Evolutionary conservation across 2,888 invertebrate species (phyloP).

Genomic region (Chrysomela aeneicollis): DNA sequence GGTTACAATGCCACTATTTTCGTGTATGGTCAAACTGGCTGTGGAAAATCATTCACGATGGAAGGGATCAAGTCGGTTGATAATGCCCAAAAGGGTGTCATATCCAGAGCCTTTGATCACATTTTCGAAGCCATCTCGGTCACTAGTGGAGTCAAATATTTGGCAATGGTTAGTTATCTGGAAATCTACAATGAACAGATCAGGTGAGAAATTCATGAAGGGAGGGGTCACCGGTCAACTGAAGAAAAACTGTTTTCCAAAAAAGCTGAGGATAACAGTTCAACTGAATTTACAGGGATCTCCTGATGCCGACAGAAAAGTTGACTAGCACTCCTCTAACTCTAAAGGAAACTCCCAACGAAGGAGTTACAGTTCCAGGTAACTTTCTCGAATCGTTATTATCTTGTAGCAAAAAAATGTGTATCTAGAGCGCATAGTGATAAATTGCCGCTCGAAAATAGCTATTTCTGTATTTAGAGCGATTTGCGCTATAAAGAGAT

Average conservation of each 20-base stretch:
- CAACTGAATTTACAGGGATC: constrained; percentile 50
- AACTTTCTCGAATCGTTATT: constrained; percentile 21
- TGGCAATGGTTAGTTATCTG: constrained; percentile 80
- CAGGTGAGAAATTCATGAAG: constrained; percentile 46
- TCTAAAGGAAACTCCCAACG: constrained; percentile 64
- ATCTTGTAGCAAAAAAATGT: no score
- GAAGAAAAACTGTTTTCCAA: no score
- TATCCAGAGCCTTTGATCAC: constrained; percentile 85
- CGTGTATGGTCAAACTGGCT: constrained; percentile 93
- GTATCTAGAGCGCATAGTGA: no score
- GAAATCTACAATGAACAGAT: constrained; percentile 89
- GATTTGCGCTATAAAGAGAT: no score
- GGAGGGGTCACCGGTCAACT: no score
- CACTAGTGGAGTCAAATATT: constrained; percentile 74
- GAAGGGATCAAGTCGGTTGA: constrained; percentile 67
- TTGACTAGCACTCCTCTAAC: constrained; percentile 52
- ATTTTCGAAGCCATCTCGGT: constrained; percentile 86
- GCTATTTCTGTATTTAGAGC: no score
- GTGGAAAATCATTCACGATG: constrained; percentile 92
- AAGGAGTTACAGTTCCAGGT: constrained; percentile 65
- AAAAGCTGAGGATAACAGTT: no score
- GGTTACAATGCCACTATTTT: constrained; percentile 94
- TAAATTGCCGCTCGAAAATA: no score
- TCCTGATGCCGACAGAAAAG: constrained; percentile 55
- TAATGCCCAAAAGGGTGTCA: constrained; percentile 68